Percentiles rank a stretch among this genome's conserved stretches.
These are phyloP conservation scores for Andrena hattorfiana DNA, from an alignment of 2,888 invertebrate species.

Conservation along the genomic window DNA sequence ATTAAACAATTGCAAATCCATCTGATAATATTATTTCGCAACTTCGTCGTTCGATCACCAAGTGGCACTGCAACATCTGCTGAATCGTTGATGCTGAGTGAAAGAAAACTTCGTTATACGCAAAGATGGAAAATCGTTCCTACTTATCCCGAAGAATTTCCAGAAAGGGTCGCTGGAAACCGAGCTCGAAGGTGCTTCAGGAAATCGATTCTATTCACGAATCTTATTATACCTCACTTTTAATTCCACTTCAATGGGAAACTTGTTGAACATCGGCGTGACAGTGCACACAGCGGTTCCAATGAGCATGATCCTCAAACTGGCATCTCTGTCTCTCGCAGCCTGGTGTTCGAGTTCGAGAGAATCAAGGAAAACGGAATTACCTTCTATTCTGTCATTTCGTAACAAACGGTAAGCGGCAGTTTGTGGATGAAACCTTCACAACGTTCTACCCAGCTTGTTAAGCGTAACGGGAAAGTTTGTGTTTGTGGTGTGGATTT, in stretches of 20 bases:
- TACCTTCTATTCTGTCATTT: conserved; percentile 2
- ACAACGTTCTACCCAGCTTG: background rate
- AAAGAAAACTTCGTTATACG: conserved; percentile 44
- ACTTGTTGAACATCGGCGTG: conserved; percentile 59
- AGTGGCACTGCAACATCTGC: conserved; percentile 9
- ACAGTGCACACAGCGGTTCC: conserved; percentile 40
- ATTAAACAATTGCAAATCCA: background rate
- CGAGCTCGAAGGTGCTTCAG: conserved; percentile 49
- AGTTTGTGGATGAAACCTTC: background rate
- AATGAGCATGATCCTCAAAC: conserved; percentile 16
- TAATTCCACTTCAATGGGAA: conserved; percentile 58
- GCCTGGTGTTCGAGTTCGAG: background rate
- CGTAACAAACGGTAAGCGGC: conserved; percentile 5
- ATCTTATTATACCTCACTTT: conserved; percentile 59
- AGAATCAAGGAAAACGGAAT: conserved; percentile 10
- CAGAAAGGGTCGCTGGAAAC: conserved; percentile 46
- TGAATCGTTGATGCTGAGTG: conserved; percentile 5
- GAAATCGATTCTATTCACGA: conserved; percentile 50
- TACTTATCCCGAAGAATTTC: conserved; percentile 53
- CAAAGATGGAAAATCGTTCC: conserved; percentile 36
- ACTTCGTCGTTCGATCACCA: conserved; percentile 3
- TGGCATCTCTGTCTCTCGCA: conserved; percentile 7
- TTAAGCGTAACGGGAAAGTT: background rate
- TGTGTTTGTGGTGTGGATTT: background rate
- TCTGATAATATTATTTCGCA: conserved; percentile 10